A percentile compares a stretch with the other conserved stretches of the same genome.
Evolutionary conservation across 2,113 vertebrate genomes (phyloP).

Genomic region (Passer montanus): DNA sequence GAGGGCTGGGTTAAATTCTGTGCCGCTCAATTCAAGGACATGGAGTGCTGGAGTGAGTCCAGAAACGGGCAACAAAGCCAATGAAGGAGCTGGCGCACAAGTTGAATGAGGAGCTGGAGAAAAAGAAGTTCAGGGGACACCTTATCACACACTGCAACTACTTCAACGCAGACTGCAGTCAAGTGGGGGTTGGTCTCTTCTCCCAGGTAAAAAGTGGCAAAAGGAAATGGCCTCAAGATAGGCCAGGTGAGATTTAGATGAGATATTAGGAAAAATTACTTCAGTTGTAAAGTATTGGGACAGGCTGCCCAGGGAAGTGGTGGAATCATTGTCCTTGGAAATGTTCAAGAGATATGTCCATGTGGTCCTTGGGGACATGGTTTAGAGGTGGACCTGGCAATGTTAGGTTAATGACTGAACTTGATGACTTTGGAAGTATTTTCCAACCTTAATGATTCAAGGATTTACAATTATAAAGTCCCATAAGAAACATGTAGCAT

Average conservation of each 20-base stretch:
- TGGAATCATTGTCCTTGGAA: not conserved
- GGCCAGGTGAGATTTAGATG: not conserved
- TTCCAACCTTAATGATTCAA: not conserved
- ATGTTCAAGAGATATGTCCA: fast-evolving
- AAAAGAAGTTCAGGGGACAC: not conserved
- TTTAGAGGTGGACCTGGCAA: not conserved
- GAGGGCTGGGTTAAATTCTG: not conserved
- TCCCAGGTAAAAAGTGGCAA: not conserved
- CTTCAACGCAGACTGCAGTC: not conserved
- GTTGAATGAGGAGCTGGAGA: not conserved
- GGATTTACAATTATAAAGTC: not conserved
- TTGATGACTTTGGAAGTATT: not conserved
- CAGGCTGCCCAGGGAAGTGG: not conserved
- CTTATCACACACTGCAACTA: fast-evolving
- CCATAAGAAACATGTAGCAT: not conserved
- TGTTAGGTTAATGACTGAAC: not conserved
- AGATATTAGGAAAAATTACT: not conserved
- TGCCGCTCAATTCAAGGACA: fast-evolving
- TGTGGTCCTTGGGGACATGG: not conserved
- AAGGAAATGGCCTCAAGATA: not conserved
- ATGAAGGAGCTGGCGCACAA: not conserved
- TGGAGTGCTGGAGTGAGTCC: not conserved
- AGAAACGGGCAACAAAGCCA: not conserved
- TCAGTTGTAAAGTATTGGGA: not conserved
- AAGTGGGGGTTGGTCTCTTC: not conserved